phyloP scores from a whole-genome alignment of 2,113 vertebrate species.

The Dromas ardeola region DNA sequence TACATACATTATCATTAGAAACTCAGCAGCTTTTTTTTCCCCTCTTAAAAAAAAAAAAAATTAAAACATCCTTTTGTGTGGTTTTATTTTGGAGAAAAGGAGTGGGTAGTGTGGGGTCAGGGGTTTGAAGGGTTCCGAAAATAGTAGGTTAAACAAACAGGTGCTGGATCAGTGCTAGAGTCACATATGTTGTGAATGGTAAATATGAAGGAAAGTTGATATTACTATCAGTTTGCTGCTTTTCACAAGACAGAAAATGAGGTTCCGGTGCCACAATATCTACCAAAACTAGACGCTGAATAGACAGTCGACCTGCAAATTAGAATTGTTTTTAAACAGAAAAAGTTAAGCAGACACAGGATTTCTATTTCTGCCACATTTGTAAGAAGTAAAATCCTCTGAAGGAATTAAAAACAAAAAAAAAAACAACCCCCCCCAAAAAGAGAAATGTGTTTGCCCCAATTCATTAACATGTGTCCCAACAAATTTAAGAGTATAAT shows the following conservation, averaged over 20 bases:
- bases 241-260: conserved; percentile 65
- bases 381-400: not conserved
- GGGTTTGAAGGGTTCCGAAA: not conserved
- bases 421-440: not conserved
- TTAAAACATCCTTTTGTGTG: not conserved
- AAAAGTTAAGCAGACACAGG: not conserved
- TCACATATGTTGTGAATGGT: not conserved
- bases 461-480: not conserved
- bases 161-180: conserved; percentile 20
- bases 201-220: conserved; percentile 45
- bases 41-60: not conserved
- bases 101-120: not conserved
- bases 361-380: not conserved
- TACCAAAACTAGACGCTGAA: conserved; percentile 53
- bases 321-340: conserved; percentile 27
- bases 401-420: not conserved
- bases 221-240: conserved; percentile 59
- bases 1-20: conserved; percentile 16
- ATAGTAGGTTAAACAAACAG: conserved; percentile 26
- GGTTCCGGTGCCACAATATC: conserved; percentile 70
- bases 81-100: not conserved
- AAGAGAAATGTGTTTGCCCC: not conserved
- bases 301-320: conserved; percentile 64
- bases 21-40: not conserved
- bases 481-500: not conserved